Percentiles rank a stretch among this genome's conserved stretches.
These are phyloP conservation scores for Ruditapes philippinarum DNA, from an alignment of 1,140 invertebrate genomes.

Conservation along the genomic window DNA sequence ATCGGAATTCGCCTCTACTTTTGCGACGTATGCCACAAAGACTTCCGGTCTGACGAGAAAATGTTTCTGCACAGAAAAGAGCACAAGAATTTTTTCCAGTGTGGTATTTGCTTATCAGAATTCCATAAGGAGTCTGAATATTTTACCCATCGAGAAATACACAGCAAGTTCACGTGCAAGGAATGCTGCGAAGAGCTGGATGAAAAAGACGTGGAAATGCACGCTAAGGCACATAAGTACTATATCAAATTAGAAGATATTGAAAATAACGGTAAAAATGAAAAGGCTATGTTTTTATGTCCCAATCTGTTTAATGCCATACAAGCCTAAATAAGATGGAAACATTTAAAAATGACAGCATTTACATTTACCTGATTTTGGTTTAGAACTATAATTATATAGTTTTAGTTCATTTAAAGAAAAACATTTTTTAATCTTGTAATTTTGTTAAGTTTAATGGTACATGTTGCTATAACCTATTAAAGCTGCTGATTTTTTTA, in stretches of 20 bases:
- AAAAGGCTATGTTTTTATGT: constrained; percentile 52
- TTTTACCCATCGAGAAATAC: constrained; percentile 52
- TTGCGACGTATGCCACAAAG: constrained; percentile 58
- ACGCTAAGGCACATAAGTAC: constrained; percentile 53
- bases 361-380: too few relatives aligned
- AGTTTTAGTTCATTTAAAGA: too few relatives aligned
- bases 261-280: constrained; percentile 45
- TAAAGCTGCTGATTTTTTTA: too few relatives aligned
- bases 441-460: too few relatives aligned
- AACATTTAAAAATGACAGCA: too few relatives aligned
- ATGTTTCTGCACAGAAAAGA: constrained; percentile 55
- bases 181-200: constrained; percentile 59
- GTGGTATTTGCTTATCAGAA: constrained; percentile 39
- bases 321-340: constrained; percentile 20
- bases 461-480: too few relatives aligned
- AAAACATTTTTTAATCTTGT: too few relatives aligned
- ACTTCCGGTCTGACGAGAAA: constrained; percentile 61
- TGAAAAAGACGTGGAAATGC: constrained; percentile 21
- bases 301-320: constrained; percentile 55
- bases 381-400: too few relatives aligned
- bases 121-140: constrained; percentile 34
- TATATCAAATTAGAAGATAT: constrained; percentile 56
- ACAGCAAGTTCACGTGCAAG: constrained; percentile 35
- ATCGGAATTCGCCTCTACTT: constrained; percentile 48
- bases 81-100: constrained; percentile 62